Evolutionary conservation across 2,113 vertebrate species (phyloP).

Genomic region (Riparia riparia): DNA sequence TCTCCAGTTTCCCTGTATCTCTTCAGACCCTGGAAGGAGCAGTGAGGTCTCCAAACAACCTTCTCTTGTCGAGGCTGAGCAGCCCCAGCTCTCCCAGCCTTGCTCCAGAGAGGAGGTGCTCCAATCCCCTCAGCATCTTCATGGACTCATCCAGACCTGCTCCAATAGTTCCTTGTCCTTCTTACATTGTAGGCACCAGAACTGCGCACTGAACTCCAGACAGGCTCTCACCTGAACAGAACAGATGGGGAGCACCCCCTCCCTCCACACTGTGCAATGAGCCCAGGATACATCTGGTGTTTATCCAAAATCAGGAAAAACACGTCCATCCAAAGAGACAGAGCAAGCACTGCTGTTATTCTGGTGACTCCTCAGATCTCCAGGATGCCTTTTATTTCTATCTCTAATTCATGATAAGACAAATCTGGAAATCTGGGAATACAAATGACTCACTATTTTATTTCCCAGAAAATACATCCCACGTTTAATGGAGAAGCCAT

Average conservation of each 20-base stretch:
- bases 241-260: neutral
- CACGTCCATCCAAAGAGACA: neutral
- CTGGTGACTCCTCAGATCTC: neutral
- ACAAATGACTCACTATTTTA: neutral
- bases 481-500: neutral
- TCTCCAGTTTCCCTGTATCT: neutral
- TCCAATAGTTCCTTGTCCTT: neutral
- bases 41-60: neutral
- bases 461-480: neutral
- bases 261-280: neutral
- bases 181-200: neutral
- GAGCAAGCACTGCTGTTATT: neutral
- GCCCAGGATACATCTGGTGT: neutral
- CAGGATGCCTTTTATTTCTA: neutral
- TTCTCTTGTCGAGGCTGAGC: neutral
- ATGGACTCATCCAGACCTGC: neutral
- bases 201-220: neutral
- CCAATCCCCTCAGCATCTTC: fast-evolving
- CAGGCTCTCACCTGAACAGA: neutral
- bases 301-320: neutral
- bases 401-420: neutral
- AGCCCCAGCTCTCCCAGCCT: neutral
- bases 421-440: neutral
- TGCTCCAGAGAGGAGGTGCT: fast-evolving
- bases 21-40: neutral